Percentiles rank a stretch among this genome's conserved stretches.
phyloP scores from a whole-genome alignment of 2,113 vertebrate species.

The Nesogale talazaci region DNA sequence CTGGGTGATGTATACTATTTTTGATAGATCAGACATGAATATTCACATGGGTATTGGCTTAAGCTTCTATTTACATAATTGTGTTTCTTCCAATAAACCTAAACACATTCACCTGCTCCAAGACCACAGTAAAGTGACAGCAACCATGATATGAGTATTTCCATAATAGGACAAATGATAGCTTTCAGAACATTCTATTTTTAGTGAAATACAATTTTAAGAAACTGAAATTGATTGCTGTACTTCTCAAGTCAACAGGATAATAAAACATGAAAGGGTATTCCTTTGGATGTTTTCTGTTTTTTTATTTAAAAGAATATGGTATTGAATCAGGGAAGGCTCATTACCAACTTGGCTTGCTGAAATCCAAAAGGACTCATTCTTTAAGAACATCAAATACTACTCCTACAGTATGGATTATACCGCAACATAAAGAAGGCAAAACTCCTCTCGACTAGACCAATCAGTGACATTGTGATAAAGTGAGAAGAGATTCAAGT shows the following conservation, averaged over 20 bases:
- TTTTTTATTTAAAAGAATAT: not conserved
- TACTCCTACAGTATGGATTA: too few relatives aligned
- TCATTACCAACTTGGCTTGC: too few relatives aligned
- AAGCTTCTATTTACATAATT: not conserved
- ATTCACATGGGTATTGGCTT: not conserved
- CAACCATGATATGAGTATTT: not conserved
- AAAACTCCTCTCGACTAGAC: too few relatives aligned
- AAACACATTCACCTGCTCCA: not conserved
- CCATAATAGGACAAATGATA: not conserved
- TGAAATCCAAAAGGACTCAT: too few relatives aligned
- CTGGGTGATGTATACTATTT: not conserved
- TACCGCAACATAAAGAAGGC: too few relatives aligned
- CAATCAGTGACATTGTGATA: too few relatives aligned
- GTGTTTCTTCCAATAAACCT: slow-evolving; percentile 17
- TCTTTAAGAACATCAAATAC: too few relatives aligned
- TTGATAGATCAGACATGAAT: not conserved
- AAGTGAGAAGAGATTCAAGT: too few relatives aligned
- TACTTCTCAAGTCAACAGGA: not conserved
- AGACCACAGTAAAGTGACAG: not conserved
- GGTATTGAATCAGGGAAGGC: too few relatives aligned
- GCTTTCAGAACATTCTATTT: not conserved
- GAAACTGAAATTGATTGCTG: not conserved
- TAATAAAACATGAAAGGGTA: not conserved
- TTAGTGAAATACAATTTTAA: not conserved
- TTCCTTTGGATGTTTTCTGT: too few relatives aligned